Evolutionary conservation across 1,140 invertebrate species (phyloP), one percentile per base, ranked within the genome.

Genomic region (Halesus radiatus): DNA sequence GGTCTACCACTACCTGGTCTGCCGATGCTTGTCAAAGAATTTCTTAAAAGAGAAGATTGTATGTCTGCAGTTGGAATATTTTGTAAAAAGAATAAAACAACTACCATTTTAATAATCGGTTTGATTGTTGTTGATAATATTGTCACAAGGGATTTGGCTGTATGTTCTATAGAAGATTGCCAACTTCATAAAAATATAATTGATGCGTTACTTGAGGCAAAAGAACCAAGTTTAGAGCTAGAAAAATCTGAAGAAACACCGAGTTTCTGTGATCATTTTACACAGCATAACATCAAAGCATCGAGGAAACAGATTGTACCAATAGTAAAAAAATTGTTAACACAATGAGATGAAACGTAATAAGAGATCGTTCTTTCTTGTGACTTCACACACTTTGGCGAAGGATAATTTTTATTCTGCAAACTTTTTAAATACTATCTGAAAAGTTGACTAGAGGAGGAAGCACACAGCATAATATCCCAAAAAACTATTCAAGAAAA

Each of bases 291-390:
- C 85, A 81, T 91, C 7, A 88, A 88, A 82, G 87, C 88, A 23
- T 91, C 92, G 22, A 87, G 92, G 32, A 93, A 93, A 87, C 92
- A 93, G 85, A 90, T 93, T 81, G 81, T 93, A 76, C 92, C 92
- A 32, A 87, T 93, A 76, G 85, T 93, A 79, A 90, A 89, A 85
- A 85, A 54, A 26, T 22, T 54, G 16, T 54, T 73, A 37, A 37
- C 32, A 4, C n/a, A 70, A 50, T n/a, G 22, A 64, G 22, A 5
- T 58, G 54, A 37, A 58, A 58, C 5, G 26, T 29, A 29, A 29
- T 18, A 5, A 58, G 20, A 3, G 20, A 7, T 56, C 16, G 8
- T 16, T 2, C 1, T 16, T 56, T 1, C 4, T n/a, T 16, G n/a
- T 6, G 4, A 56, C 0, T 56, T 6, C 20, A 18, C 16, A 56